Evolutionary conservation across 2,888 invertebrate genomes (phyloP), one percentile per base, ranked within the genome.

Genomic region (Ophion ventricosus): DNA sequence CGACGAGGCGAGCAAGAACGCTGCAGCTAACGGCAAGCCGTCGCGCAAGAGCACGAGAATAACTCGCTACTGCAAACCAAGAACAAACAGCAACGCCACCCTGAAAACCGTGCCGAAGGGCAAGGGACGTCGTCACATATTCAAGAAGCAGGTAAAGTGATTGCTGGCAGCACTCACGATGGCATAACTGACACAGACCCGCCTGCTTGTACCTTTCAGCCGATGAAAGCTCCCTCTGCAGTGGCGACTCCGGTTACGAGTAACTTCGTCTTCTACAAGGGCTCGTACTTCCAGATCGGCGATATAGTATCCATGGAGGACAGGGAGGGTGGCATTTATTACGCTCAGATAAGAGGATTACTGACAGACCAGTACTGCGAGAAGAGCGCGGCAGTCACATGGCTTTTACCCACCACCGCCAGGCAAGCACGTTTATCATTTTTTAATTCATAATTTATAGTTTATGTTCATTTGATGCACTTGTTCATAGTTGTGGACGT

Each of bases 301-400:
- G 98, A 99, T 92, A 97, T 99, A 88, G 98, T 98, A 0, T 97
- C 98, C 0, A 94, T 98, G 93, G 94, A 96, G 80, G 98, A 98
- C 91, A 93, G 95, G 56, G 96, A 96, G 3, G 96, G 97, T 74
- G 96, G 96, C 85, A 95, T 96, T 35, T 99, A 96, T 94, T 99
- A 98, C 91, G 98, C 98, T 7, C 98, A 98, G 94, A 96, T 98
- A 78, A 95, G 97, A 76, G 98, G 98, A 0, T 95, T 99, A 76
- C 94, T 98, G 82, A 97, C 97, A 0, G 98, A 99, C 92, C 97
- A 98, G 92, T 98, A 97, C 93, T 97, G 98, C 89, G 97, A 98
- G 92, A 98, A 98, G 93, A 98, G 98, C 92, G 98, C 98, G 0
- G 97, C 97, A 1, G 94, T 98, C 17, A 97, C 98, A 0, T 99